Conservation (phyloP, 2,797 vertebrate species). For the Amblyraja radiata region DNA sequence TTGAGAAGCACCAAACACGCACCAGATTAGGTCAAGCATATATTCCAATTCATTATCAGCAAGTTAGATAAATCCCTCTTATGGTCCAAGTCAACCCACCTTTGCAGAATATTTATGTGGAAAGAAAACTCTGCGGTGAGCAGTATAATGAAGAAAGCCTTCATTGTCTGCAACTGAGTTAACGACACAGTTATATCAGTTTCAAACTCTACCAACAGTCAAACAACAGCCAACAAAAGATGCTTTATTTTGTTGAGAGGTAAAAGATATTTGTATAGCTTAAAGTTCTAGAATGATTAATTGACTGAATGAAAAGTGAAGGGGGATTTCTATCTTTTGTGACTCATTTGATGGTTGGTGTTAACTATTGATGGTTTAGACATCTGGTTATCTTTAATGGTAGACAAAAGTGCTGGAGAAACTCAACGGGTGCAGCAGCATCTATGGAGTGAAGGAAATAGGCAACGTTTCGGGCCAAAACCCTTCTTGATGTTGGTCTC, state of each 20-base stretch:
- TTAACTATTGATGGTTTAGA: background rate
- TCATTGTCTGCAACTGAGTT: background rate
- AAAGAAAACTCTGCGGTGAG: background rate
- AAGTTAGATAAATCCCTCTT: background rate
- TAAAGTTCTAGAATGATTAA: background rate
- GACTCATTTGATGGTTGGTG: background rate
- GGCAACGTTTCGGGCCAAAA: no score
- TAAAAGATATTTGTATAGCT: background rate
- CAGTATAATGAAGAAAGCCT: background rate
- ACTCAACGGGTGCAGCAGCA: no score
- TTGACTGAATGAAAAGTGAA: background rate
- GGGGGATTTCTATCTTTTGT: background rate
- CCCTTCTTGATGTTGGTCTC: no score
- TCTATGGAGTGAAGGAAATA: no score
- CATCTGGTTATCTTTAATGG: background rate
- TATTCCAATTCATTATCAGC: background rate
- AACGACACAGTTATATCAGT: background rate
- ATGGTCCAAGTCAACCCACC: background rate
- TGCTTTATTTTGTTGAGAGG: background rate
- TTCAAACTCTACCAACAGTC: background rate
- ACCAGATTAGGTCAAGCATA: background rate
- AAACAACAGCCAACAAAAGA: background rate
- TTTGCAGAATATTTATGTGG: background rate
- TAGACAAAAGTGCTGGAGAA: no score
- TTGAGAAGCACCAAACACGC: no score